Evolutionary conservation across 2,113 vertebrate genomes (phyloP), one percentile per base, ranked within the genome.

Genomic region (Pedionomus torquatus): DNA sequence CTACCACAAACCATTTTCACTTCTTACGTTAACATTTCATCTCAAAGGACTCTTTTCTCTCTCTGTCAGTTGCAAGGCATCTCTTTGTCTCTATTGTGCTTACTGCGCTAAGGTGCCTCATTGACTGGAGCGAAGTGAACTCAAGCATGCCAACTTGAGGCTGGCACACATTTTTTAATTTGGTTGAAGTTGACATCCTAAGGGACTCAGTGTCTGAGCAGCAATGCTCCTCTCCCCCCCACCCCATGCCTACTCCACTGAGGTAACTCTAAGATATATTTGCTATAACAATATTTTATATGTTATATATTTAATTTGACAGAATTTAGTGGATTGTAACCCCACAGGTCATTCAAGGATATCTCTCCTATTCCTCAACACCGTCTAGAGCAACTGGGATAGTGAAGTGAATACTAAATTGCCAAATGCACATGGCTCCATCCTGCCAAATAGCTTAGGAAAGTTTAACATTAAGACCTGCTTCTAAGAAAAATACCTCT

Each of bases 21-120:
- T 98, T 98, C 98, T 98, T 98, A 98, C 89, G 97, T 98, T 97
- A 98, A 96, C 98, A 98, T 98, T 98, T 98, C 98, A 98, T 98
- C 98, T 98, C 98, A 98, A 98, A 98, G 97, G 96, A 96, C 97
- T 98, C 97, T 98, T 97, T 98, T 98, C 97, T 98, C 97, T 98
- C 97, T 97, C 95, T 94, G 93, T 95, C 97, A 98, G 98, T 97
- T 97, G 96, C 97, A 98, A 98, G 97, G 96, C 93, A 96, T 95
- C 85, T 97, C 98, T 98, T 98, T 98, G 98, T 98, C 98, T 98
- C 98, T 97, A 97, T 95, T 97, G 97, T 96, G 84, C 98, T 98
- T 96, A 97, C 97, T 97, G 97, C 23, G 93, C 97, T 97, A 98
- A 98, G 98, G 97, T 97, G 97, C 90, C 92, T 98, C 98, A 97